Conservation (phyloP, 2,888 invertebrate genomes). For the Pristionchus entomophagus region DNA sequence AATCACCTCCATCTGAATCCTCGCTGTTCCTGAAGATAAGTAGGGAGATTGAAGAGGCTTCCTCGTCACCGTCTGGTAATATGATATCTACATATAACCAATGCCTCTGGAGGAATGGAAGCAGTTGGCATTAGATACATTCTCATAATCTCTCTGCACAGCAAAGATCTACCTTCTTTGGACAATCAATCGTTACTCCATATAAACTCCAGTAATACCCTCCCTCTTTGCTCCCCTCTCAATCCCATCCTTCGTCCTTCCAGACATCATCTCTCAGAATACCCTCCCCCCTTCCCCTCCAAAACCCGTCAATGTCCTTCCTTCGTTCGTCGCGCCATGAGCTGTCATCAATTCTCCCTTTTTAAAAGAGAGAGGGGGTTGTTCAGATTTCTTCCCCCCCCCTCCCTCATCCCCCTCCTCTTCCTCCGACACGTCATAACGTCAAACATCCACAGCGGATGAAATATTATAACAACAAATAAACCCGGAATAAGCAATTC, state of each 20-base stretch:
- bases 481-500: too few species aligned
- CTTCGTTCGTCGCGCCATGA: constrained; percentile 6
- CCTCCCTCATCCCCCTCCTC: not conserved
- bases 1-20: constrained; percentile 79
- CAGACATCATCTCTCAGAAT: constrained; percentile 8
- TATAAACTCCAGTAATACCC: not conserved
- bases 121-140: not conserved
- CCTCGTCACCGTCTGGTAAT: too few species aligned
- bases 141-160: not conserved
- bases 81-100: not conserved
- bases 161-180: not conserved
- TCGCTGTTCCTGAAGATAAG: constrained; percentile 74
- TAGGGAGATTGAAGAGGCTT: not conserved
- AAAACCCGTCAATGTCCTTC: constrained; percentile 24
- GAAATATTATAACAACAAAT: not conserved
- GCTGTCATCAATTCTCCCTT: constrained; percentile 38
- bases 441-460: not conserved
- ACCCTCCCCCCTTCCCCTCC: not conserved
- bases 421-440: not conserved
- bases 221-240: not conserved
- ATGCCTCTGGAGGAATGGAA: not conserved
- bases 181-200: too few species aligned
- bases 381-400: not conserved
- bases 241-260: not conserved
- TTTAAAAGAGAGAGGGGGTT: not conserved